Base-by-base conservation (phyloP, 2,797 vertebrate genomes). In the Cirrhinus mrigala region DNA sequence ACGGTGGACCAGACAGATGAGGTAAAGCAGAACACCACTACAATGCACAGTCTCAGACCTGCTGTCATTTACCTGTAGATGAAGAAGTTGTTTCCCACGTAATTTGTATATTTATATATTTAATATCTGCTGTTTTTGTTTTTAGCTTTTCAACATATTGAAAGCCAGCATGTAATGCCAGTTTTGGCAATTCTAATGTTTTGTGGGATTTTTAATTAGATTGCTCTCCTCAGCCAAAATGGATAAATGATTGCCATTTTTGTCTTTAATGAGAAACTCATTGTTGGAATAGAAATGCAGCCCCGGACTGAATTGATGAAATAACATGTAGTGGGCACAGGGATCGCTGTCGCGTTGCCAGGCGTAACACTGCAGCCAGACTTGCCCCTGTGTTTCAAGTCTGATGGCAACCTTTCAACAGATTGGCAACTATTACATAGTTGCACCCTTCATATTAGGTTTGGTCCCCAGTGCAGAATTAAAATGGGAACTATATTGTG, bases 1-100 rank as follows among this genome's bases (percentile, higher is more conserved):
- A 95, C 96, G 33, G 95, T 95, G 92, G 98, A 99, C 82, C 97
- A 97, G 86, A 96, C 97, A 88, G 98, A 99, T 90, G 98, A 99
- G 96, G 98, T 99, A 56, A 46, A 29, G 33, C 68, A n/a, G 15
- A 44, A 74, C 62, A 54, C 24, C 27, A 27, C 46, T 37, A 52
- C 58, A 52, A 16, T 44, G 82, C 40, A 33, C 85, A 58, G 14
- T 22, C 6, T 79, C 20, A 37, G 6, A 69, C n/a, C n/a, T 3
- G 6, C 27, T 54, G 50, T 56, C 5, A 6, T n/a, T 69, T 4
- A 71, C n/a, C 80, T 48, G 8, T 69, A 22, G 14, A 70, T 11
- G 7, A 66, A 33, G 27, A 66, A 33, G 27, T 56, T 44, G 5
- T 44, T 54, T 66, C 10, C 44, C n/a, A 33, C 20, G 48, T n/a